phyloP scores from a whole-genome alignment of 2,888 invertebrate genomes.

The Xylophagus ater region DNA sequence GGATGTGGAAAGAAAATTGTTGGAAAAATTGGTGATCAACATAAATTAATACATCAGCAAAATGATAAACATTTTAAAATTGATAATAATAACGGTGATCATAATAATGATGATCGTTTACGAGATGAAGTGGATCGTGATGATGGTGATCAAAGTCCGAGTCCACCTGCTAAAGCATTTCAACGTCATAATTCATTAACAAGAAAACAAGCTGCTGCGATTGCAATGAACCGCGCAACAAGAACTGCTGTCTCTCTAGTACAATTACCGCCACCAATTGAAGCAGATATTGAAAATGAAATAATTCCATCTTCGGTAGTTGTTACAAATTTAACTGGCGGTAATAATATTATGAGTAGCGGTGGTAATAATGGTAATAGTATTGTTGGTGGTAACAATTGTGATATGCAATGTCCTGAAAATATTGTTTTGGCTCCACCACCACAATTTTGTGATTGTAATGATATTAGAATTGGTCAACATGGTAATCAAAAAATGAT shows the following conservation, averaged over 20 bases:
- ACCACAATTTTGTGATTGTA: slow-evolving; percentile 77
- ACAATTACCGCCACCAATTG: slow-evolving; percentile 69
- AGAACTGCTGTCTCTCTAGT: slow-evolving; percentile 64
- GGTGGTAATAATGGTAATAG: slow-evolving; percentile 17
- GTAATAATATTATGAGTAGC: slow-evolving; percentile 14
- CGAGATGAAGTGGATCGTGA: too few relatives aligned
- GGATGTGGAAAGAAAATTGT: too few relatives aligned
- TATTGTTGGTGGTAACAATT: slow-evolving; percentile 22
- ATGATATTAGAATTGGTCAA: slow-evolving; percentile 40
- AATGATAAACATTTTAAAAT: too few relatives aligned
- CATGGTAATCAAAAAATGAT: slow-evolving; percentile 14
- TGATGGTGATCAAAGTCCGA: slow-evolving; percentile 36
- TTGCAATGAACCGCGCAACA: slow-evolving; percentile 45
- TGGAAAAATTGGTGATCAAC: too few relatives aligned
- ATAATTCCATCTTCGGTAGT: slow-evolving; percentile 28
- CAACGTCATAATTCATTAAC: slow-evolving; percentile 53
- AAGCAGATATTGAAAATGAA: slow-evolving; percentile 57
- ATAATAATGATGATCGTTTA: slow-evolving; percentile 31
- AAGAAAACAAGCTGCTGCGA: slow-evolving; percentile 48
- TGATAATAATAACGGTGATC: too few relatives aligned
- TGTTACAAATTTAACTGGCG: too few relatives aligned
- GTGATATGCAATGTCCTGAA: slow-evolving; percentile 35
- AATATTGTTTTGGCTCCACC: slow-evolving; percentile 70
- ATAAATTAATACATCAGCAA: too few relatives aligned
- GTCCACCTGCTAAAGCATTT: slow-evolving; percentile 41